A percentile compares a stretch with the other conserved stretches of the same genome.
These are phyloP conservation scores for Pyrgus malvae DNA, from an alignment of 2,888 invertebrate genomes.

Conservation along the genomic window DNA sequence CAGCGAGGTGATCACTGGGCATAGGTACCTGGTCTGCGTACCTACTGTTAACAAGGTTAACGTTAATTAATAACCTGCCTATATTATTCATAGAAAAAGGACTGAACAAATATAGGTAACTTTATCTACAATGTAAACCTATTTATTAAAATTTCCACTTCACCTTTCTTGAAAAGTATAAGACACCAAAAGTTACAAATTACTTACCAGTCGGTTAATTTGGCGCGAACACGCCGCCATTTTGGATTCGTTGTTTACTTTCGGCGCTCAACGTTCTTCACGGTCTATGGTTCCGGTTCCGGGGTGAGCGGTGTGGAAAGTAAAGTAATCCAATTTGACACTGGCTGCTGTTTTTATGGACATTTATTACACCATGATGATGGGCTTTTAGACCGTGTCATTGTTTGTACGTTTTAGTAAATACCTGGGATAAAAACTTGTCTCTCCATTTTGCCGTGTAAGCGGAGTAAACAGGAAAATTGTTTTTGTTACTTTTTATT, in stretches of 20 bases:
- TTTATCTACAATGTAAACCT: too few species aligned
- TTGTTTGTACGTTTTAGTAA: conserved; percentile 40
- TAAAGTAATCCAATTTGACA: conserved; percentile 68
- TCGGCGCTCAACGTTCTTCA: conserved; percentile 46
- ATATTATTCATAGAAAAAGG: too few species aligned
- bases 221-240: conserved; percentile 49
- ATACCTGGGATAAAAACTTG: background rate
- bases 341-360: conserved; percentile 33
- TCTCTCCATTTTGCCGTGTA: background rate
- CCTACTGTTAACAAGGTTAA: too few species aligned
- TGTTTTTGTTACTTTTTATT: background rate
- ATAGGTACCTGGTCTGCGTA: too few species aligned
- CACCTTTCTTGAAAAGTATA: background rate
- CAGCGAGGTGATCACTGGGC: too few species aligned
- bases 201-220: conserved; percentile 13
- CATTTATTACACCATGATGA: conserved; percentile 36
- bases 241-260: conserved; percentile 61
- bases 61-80: too few species aligned
- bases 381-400: conserved; percentile 35
- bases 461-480: background rate
- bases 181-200: background rate
- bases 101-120: too few species aligned
- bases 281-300: conserved; percentile 46
- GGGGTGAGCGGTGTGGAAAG: conserved; percentile 48
- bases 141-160: too few species aligned